phyloP scores from a whole-genome alignment of 2,888 invertebrate species.

The Heteropelma amictum region DNA sequence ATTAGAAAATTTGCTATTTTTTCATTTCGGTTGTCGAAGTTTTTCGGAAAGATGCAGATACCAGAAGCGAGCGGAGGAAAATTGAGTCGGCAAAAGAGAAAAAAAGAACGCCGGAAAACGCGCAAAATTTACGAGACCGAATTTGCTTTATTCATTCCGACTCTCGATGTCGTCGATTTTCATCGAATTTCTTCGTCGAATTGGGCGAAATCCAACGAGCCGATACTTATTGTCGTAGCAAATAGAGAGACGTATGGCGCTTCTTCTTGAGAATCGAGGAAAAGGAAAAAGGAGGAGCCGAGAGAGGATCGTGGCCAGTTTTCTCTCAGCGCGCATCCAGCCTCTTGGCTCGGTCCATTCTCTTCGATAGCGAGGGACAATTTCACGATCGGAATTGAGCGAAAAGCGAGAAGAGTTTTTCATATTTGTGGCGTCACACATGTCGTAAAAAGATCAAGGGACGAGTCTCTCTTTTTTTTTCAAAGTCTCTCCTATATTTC shows the following conservation, averaged over 20 bases:
- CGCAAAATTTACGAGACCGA: conserved; percentile 3
- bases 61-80: too few species aligned
- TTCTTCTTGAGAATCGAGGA: conserved; percentile 45
- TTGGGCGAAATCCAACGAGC: conserved; percentile 53
- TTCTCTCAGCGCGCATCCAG: too few species aligned
- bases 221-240: conserved; percentile 49
- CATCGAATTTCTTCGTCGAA: conserved; percentile 37
- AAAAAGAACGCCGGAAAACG: conserved; percentile 1
- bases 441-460: neutral
- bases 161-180: conserved; percentile 35
- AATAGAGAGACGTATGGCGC: conserved; percentile 23
- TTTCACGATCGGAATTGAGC: too few species aligned
- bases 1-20: neutral
- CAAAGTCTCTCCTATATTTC: conserved; percentile 24
- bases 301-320: too few species aligned
- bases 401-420: too few species aligned
- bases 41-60: too few species aligned
- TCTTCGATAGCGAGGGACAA: too few species aligned
- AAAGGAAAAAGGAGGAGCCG: conserved; percentile 25
- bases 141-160: conserved; percentile 26
- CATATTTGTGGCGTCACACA: neutral
- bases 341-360: too few species aligned
- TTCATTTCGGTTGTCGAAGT: too few species aligned
- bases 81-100: conserved; percentile 10
- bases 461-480: conserved; percentile 29